Evolutionary conservation across 2,113 vertebrate genomes (phyloP).

Genomic region (Sceloporus undulatus): DNA sequence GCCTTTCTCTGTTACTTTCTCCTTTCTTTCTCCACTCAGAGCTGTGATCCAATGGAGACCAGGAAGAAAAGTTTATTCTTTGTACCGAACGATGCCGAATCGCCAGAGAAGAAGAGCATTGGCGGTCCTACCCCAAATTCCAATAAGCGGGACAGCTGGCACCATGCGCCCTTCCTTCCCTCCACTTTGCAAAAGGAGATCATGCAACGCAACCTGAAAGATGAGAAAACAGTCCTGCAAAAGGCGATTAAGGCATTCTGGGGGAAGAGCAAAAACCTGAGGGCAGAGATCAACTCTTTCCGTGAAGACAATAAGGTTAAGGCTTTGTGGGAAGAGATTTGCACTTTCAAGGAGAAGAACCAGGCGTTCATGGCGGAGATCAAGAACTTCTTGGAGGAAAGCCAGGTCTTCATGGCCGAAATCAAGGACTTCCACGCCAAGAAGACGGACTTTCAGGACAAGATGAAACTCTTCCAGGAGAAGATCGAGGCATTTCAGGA

Average conservation of each 20-base stretch:
- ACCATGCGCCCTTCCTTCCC: neutral
- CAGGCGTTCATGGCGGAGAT: slow-evolving; percentile 13
- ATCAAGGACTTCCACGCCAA: neutral
- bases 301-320: slow-evolving; percentile 34
- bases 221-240: slow-evolving; percentile 23
- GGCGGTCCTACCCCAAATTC: neutral
- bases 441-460: slow-evolving; percentile 2
- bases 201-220: slow-evolving; percentile 6
- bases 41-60: neutral
- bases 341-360: slow-evolving; percentile 33
- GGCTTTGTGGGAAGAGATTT: slow-evolving; percentile 25
- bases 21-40: neutral
- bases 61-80: slow-evolving; percentile 7
- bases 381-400: slow-evolving; percentile 28
- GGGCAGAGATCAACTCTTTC: slow-evolving; percentile 40
- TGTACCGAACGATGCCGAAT: neutral
- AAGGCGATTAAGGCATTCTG: slow-evolving; percentile 18
- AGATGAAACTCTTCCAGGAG: slow-evolving; percentile 29
- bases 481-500: slow-evolving; percentile 39
- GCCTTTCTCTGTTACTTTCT: neutral
- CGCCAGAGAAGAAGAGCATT: neutral
- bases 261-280: slow-evolving; percentile 14
- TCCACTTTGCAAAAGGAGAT: slow-evolving; percentile 2
- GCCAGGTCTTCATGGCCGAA: neutral
- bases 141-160: slow-evolving; percentile 23